Evolutionary conservation across 92 coral and sea anemone species (phyloP).

Genomic region (Muricea muricata): DNA sequence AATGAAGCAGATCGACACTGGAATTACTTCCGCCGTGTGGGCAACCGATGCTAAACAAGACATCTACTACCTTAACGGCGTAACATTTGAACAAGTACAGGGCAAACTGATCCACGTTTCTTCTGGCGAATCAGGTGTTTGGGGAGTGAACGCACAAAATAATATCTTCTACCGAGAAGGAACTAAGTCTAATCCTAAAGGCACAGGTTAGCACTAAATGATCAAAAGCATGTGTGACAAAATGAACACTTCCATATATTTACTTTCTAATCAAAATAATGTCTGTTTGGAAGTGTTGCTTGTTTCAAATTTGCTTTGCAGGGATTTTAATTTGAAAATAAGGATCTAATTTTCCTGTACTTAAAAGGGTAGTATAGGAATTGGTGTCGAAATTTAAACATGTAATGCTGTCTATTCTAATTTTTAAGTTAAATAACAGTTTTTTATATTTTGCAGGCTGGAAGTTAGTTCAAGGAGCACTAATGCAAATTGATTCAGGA

Average conservation of each 20-base stretch:
- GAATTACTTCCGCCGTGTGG: background rate
- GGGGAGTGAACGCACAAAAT: slow-evolving; percentile 7
- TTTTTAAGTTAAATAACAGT: too few relatives aligned
- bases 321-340: too few relatives aligned
- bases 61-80: slow-evolving; percentile 8
- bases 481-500: slow-evolving; percentile 50
- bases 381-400: too few relatives aligned
- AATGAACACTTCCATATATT: too few relatives aligned
- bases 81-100: background rate
- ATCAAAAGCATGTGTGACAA: too few relatives aligned
- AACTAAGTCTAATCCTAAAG: background rate
- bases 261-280: too few relatives aligned
- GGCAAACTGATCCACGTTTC: background rate
- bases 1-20: slow-evolving; percentile 4
- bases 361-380: too few relatives aligned
- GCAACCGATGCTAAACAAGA: background rate
- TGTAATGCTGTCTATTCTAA: too few relatives aligned
- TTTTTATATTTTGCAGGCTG: background rate
- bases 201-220: background rate
- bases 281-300: too few relatives aligned
- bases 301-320: too few relatives aligned
- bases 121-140: slow-evolving; percentile 1
- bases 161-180: slow-evolving; percentile 2
- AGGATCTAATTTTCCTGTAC: too few relatives aligned
- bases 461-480: background rate